phyloP scores from a whole-genome alignment of 1,140 invertebrate species.

The Augochlora pura region DNA sequence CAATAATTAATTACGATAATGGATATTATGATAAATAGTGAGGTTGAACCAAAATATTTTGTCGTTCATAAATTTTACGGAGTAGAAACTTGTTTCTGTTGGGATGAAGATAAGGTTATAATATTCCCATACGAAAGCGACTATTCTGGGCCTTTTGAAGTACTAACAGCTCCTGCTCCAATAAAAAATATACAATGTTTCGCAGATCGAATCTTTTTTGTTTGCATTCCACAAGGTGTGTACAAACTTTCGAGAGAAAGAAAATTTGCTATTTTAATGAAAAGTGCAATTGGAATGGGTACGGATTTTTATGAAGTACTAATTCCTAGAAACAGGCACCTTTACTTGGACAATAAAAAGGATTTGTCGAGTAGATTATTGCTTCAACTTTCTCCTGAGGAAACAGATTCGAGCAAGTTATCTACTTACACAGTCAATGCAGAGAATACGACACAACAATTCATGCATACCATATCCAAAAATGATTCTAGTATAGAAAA shows the following conservation, averaged over 20 bases:
- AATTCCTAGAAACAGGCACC: conserved; percentile 36
- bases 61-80: conserved; percentile 66
- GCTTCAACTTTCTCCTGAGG: conserved; percentile 30
- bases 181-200: conserved; percentile 68
- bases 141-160: neutral
- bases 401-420: neutral
- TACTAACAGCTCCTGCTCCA: conserved; percentile 58
- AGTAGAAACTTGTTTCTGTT: conserved; percentile 65
- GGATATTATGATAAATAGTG: conserved; percentile 51
- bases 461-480: conserved; percentile 46
- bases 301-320: conserved; percentile 63
- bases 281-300: conserved; percentile 65
- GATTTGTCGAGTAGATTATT: conserved; percentile 48
- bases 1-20: conserved; percentile 29
- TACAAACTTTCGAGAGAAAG: conserved; percentile 67
- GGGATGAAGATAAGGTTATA: conserved; percentile 61
- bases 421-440: conserved; percentile 17
- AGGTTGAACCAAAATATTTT: conserved; percentile 59
- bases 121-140: conserved; percentile 59
- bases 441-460: conserved; percentile 29
- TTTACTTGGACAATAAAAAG: conserved; percentile 68
- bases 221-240: conserved; percentile 67
- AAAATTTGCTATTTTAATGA: conserved; percentile 62
- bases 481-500: conserved; percentile 2
- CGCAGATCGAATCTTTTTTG: conserved; percentile 65